phyloP scores from a whole-genome alignment of 2,113 vertebrate species.

The Phoenicopterus ruber region DNA sequence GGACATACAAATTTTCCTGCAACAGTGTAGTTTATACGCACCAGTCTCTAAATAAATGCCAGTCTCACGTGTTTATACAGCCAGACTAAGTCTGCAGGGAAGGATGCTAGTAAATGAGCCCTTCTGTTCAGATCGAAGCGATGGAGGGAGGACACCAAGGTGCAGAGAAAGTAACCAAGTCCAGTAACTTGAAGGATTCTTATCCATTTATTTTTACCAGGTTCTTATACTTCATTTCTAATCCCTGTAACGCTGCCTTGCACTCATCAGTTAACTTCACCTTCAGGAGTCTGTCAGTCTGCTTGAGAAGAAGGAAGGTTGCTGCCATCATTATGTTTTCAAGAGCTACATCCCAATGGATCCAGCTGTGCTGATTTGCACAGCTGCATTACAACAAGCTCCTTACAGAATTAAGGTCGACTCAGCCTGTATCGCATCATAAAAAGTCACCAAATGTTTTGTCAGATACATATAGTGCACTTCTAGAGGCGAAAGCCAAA shows the following conservation, averaged over 20 bases:
- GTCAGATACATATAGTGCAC: neutral
- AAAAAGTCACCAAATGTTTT: neutral
- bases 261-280: neutral
- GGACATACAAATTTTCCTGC: neutral
- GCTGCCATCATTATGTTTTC: neutral
- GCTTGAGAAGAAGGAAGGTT: neutral
- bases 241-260: neutral
- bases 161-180: rapidly evolving
- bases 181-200: neutral
- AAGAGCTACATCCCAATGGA: neutral
- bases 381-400: neutral
- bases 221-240: neutral
- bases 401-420: neutral
- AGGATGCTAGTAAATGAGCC: neutral
- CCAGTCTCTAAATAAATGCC: neutral
- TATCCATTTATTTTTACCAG: neutral
- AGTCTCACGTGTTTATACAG: neutral
- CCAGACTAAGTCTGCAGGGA: neutral
- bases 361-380: neutral
- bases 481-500: neutral
- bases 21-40: neutral
- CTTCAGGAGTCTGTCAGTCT: neutral
- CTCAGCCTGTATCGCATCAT: neutral
- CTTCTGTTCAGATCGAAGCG: neutral
- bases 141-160: neutral